Evolutionary conservation across 2,113 vertebrate species (phyloP).

Genomic region (Oceanodroma tethys): DNA sequence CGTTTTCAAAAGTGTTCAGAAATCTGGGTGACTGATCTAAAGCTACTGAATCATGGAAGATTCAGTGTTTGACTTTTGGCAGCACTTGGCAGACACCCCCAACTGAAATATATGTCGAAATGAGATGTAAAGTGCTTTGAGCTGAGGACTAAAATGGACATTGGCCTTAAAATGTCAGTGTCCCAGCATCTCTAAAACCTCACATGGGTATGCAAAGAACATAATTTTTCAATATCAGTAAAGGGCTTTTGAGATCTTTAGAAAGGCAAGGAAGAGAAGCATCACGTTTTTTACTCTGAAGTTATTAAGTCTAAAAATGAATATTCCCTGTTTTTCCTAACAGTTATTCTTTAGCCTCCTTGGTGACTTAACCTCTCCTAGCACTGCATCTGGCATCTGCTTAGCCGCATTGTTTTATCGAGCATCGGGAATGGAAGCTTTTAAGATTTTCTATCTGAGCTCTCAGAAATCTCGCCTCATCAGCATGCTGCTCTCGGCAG

Average conservation of each 20-base stretch:
- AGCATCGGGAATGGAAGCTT: neutral
- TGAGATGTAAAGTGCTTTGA: neutral
- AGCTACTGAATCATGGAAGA: neutral
- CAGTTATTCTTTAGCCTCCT: neutral
- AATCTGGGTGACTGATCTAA: neutral
- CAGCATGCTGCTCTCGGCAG: constrained; percentile 40
- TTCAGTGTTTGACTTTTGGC: neutral
- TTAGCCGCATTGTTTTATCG: neutral
- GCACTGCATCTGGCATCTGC: neutral
- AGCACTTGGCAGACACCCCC: neutral
- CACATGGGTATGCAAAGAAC: neutral
- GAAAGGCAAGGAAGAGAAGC: neutral
- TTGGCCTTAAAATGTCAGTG: neutral
- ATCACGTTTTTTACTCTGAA: neutral
- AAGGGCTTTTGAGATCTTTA: neutral
- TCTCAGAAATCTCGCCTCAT: constrained; percentile 5
- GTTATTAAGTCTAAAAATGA: neutral
- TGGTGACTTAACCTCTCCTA: neutral
- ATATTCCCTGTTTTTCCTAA: neutral
- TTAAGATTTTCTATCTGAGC: neutral
- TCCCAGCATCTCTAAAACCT: neutral
- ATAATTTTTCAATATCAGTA: neutral
- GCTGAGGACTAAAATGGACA: neutral
- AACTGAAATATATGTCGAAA: neutral
- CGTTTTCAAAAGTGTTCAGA: neutral